These are phyloP conservation scores for Agonopterix subpropinquella DNA, from an alignment of 2,888 invertebrate species.

Conservation along the genomic window DNA sequence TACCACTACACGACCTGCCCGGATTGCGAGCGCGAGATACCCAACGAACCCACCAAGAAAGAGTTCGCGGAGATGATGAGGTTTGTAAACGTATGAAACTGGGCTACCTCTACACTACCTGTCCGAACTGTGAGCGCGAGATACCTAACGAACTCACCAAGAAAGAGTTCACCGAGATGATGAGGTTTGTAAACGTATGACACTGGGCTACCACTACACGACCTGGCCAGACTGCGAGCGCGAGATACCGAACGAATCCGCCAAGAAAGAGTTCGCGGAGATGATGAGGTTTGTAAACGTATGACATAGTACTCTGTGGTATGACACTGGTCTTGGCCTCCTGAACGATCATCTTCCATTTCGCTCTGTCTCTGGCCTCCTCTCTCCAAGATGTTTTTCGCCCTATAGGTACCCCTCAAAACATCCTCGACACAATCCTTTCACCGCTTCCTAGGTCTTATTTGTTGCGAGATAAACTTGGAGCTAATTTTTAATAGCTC, in stretches of 20 bases:
- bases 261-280: slow-evolving; percentile 61
- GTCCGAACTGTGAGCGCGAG: slow-evolving; percentile 74
- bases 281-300: slow-evolving; percentile 1
- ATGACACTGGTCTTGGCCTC: no score
- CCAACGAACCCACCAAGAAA: slow-evolving; percentile 72
- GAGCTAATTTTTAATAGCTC: no score
- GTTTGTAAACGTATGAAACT: slow-evolving; percentile 18
- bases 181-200: slow-evolving; percentile 32
- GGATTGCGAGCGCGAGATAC: slow-evolving; percentile 73
- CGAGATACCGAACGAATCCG: slow-evolving; percentile 74
- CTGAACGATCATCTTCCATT: no score
- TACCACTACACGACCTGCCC: slow-evolving; percentile 71
- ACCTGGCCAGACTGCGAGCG: slow-evolving; percentile 74
- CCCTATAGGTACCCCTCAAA: no score
- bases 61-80: slow-evolving; percentile 76
- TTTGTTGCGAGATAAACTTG: no score
- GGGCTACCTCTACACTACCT: slow-evolving; percentile 66
- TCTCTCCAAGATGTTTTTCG: no score
- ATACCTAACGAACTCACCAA: slow-evolving; percentile 74
- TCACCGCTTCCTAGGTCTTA: no score
- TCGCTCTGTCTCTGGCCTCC: no score
- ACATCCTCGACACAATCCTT: no score
- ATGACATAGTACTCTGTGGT: no score
- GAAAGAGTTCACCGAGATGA: slow-evolving; percentile 75
- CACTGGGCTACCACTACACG: slow-evolving; percentile 55